Base-by-base conservation (phyloP, 2,797 vertebrate genomes). In the Florisuga fusca region DNA sequence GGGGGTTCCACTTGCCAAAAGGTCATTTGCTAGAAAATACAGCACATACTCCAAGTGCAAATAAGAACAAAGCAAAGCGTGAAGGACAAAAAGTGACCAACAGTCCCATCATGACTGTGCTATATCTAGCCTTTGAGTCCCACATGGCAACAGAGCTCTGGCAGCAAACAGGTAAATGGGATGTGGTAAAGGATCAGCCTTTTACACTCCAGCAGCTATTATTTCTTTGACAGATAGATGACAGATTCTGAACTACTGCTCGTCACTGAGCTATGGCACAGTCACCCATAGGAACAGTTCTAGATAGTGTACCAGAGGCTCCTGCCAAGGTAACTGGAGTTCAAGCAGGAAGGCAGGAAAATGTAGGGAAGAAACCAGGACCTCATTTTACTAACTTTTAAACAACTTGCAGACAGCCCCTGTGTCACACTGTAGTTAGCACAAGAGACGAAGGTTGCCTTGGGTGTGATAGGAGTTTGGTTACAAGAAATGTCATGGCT, bases 341-440 rank as follows among this genome's bases (percentile, higher is more conserved):
- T 22, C 25, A 41, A 62, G 19, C 3, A 3, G 38, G 15, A 72
- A 59, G 15, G 20, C 51, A n/a, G 18, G 34, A 29, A 64, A 51
- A 46, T 14, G 7, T 0, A 21, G 34, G 4, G 41, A 55, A 75
- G 18, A n/a, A 68, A 43, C 8, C 4, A 21, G 27, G 26, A 15
- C 21, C 4, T n/a, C 15, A 7, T 48, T 72, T 76, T 26, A 26
- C 4, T 1, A n/a, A 16, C 23, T 53, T 57, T 64, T 50, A 45
- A 53, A 34, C 2, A 57, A 45, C 9, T 15, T 31, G 36, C 41
- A 36, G 58, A 51, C 22, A 83, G 6, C 2, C 10, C 27, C 4
- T 20, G 0, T 27, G 16, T 6, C 25, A 54, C 9, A 1, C 0
- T 45, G 7, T 3, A 50, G 13, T 7, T 66, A 8, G 54, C 69